These are phyloP conservation scores for Grapholita molesta DNA, from an alignment of 1,140 invertebrate genomes.

Conservation along the genomic window DNA sequence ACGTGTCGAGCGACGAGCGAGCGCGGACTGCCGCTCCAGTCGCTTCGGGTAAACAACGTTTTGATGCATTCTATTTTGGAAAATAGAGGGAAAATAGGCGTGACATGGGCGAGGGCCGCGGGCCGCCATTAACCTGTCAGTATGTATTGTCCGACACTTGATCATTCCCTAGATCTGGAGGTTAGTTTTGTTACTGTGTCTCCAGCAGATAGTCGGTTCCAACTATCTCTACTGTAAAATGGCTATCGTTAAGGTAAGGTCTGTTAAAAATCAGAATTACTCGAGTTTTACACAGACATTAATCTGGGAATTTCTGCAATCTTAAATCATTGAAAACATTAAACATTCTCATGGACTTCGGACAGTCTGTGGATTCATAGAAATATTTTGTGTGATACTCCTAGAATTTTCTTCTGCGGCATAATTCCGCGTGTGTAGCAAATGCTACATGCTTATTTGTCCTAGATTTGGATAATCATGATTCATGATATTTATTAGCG, in stretches of 20 bases:
- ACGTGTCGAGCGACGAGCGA: constrained; percentile 56
- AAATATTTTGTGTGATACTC: no score
- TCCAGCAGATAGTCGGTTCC: background rate
- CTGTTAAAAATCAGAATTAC: background rate
- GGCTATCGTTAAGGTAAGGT: background rate
- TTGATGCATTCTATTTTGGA: constrained; percentile 76
- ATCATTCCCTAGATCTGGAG: background rate
- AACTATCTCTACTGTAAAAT: background rate
- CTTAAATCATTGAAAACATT: no score
- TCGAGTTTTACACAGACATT: background rate
- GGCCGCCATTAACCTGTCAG: constrained; percentile 30
- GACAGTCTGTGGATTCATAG: no score
- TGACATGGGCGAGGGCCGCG: constrained; percentile 60
- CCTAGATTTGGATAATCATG: no score
- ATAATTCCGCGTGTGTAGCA: no score
- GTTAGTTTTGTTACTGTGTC: background rate
- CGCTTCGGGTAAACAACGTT: constrained; percentile 66
- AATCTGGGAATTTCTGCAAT: background rate
- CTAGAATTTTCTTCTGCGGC: no score
- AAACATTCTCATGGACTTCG: no score
- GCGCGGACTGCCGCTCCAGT: constrained; percentile 70
- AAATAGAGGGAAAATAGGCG: constrained; percentile 68
- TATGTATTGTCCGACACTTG: constrained; percentile 34
- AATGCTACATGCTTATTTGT: no score
- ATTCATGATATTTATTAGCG: no score